These are phyloP conservation scores for Oscheius sp. DNA, from an alignment of 2,888 invertebrate species.

Conservation along the genomic window DNA sequence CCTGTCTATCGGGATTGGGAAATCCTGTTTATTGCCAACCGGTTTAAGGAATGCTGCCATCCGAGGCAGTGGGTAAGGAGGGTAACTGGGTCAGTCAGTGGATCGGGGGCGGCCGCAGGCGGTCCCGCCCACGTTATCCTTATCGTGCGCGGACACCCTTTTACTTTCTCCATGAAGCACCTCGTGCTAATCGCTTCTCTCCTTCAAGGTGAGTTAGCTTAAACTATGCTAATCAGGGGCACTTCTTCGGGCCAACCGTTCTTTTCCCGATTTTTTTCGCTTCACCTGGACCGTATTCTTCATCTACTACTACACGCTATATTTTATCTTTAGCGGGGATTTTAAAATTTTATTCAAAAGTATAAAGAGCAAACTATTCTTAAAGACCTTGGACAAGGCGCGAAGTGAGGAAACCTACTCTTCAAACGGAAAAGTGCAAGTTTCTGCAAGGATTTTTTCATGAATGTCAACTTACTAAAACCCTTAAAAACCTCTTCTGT, in stretches of 20 bases:
- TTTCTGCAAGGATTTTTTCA: neutral
- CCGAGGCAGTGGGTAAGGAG: slow-evolving; percentile 32
- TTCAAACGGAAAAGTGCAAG: no score
- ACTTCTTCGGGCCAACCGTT: neutral
- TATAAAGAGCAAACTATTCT: neutral
- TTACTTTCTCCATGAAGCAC: slow-evolving; percentile 39
- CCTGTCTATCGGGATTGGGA: no score
- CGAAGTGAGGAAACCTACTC: no score
- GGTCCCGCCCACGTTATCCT: slow-evolving; percentile 39
- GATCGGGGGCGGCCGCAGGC: slow-evolving; percentile 38
- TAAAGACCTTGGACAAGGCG: no score
- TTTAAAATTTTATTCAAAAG: neutral
- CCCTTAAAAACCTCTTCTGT: no score
- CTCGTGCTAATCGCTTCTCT: slow-evolving; percentile 35
- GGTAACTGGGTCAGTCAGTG: slow-evolving; percentile 32
- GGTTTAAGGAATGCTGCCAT: slow-evolving; percentile 37
- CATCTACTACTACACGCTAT: neutral
- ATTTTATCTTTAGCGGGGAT: neutral
- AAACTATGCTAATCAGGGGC: slow-evolving; percentile 16
- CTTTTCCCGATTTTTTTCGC: neutral
- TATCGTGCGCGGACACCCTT: slow-evolving; percentile 36
- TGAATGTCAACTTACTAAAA: no score
- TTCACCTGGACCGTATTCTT: neutral
- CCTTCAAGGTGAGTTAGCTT: slow-evolving; percentile 29
- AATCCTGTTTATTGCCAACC: slow-evolving; percentile 21